Evolutionary conservation across 2,888 invertebrate genomes (phyloP), one percentile per base, ranked within the genome.

Genomic region (Reticulitermes lucifugus): DNA sequence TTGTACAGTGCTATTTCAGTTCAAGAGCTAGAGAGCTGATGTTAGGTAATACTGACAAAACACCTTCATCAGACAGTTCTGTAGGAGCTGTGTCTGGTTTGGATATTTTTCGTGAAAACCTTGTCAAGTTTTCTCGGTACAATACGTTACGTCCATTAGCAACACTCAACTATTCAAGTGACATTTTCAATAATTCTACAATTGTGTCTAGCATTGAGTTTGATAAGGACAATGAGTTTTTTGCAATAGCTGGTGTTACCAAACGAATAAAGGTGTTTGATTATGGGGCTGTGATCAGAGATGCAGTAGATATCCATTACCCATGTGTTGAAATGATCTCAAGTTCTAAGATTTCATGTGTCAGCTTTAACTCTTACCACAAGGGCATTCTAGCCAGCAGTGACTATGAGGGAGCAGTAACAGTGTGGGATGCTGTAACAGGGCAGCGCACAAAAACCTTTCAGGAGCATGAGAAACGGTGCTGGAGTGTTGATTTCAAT

Each of bases 401-500:
- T 85, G 98, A 98, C 92, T 98, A 98, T 91, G 98, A 98, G 91
- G 98, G 98, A 43, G 96, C 96, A 0, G 98, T 98, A 0, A 96
- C 96, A 2, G 94, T 98, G 85, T 98, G 98, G 98, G 98, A 98
- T 92, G 97, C 96, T 0, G 92, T 93, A 65, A 96, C 96, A 0
- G 96, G 95, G 22, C 94, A 95, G 88, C 92, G 95, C 86, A 95
- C 95, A 2, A 94, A 96, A 89, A 94, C 94, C 10, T 95, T 94
- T 89, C 94, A 96, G 90, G 98, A 98, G 90, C 98, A 98, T 91
- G 98, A 98, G 91, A 98, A 98, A 90, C 93, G 98, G 77, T 97
- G 97, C 90, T 98, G 98, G 98, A 97, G 97, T 88, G 98, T 98
- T 65, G 98, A 98, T 92, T 98, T 98, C 91, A 98, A 97, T 91